Evolutionary conservation across 1,140 invertebrate species (phyloP).

Genomic region (Tribolium madens): DNA sequence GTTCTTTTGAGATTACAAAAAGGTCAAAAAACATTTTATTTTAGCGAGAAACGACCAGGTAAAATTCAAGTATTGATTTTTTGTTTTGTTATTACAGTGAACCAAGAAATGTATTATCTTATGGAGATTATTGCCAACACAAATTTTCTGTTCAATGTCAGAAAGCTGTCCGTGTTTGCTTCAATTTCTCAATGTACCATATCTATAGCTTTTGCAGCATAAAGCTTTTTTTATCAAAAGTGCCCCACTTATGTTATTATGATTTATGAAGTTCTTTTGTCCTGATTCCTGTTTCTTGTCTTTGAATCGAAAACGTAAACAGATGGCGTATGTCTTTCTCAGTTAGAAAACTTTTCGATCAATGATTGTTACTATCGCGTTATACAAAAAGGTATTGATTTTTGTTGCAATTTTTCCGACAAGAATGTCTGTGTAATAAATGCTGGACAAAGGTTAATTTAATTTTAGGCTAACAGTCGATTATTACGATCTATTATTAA

Average conservation of each 20-base stretch:
- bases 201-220: conserved; percentile 11
- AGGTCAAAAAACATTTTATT: neutral
- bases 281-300: conserved; percentile 21
- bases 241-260: conserved; percentile 21
- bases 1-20: neutral
- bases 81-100: no score
- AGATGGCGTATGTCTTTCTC: conserved; percentile 2
- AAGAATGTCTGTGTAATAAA: neutral
- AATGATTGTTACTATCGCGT: neutral
- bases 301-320: conserved; percentile 34
- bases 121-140: neutral
- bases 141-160: conserved; percentile 22
- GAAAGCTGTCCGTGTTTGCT: conserved; percentile 1
- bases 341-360: neutral
- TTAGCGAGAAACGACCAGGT: neutral
- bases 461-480: neutral
- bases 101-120: neutral
- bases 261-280: neutral
- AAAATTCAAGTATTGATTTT: neutral
- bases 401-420: neutral
- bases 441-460: conserved; percentile 10
- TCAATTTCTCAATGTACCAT: conserved; percentile 10
- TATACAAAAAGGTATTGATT: neutral
- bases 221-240: conserved; percentile 31
- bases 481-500: conserved; percentile 31